Conservation (phyloP, 1,140 invertebrate species). For the Agrypnia vestita region DNA sequence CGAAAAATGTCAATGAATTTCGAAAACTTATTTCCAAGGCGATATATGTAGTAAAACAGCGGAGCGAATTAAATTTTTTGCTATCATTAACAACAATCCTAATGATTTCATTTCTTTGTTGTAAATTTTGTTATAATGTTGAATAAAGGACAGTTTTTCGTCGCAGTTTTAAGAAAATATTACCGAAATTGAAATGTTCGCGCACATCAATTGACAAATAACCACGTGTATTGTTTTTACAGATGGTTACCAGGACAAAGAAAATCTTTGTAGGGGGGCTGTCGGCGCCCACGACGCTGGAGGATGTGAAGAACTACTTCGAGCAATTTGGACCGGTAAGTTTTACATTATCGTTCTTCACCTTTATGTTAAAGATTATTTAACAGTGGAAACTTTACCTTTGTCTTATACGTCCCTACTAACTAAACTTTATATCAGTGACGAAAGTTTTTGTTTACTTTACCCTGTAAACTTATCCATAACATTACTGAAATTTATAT, state of each 20-base stretch:
- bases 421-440: not conserved
- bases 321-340: constrained; percentile 99
- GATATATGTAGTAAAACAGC: no score
- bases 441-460: not conserved
- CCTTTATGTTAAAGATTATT: constrained; percentile 22
- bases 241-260: constrained; percentile 99
- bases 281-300: constrained; percentile 98
- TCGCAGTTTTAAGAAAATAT: no score
- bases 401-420: constrained; percentile 1
- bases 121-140: no score
- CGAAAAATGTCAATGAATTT: no score
- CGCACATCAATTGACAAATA: no score
- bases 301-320: constrained; percentile 99
- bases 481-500: constrained; percentile 4
- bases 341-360: constrained; percentile 62
- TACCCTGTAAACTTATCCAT: not conserved
- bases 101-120: no score
- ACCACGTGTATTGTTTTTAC: constrained; percentile 68
- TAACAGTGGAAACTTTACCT: constrained; percentile 24
- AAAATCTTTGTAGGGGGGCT: constrained; percentile 99
- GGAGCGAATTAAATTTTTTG: no score
- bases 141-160: no score
- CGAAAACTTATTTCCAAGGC: no score
- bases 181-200: no score
- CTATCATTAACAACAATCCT: no score